Evolutionary conservation across 2,113 vertebrate species (phyloP).

Genomic region (Pituophis catenifer): DNA sequence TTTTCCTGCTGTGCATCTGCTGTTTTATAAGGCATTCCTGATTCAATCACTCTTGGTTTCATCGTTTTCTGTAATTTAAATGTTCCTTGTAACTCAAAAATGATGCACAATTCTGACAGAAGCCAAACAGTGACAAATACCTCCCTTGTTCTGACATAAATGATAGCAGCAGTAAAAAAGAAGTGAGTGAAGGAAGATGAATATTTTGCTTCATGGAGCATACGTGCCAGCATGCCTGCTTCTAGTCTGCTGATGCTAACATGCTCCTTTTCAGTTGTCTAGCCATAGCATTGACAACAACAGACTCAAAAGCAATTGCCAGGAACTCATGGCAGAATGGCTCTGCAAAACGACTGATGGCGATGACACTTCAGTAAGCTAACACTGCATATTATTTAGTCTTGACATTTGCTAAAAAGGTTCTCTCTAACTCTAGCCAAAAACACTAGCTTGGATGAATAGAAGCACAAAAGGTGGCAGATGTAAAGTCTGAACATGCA

Average conservation of each 20-base stretch:
- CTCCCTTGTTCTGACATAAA: neutral
- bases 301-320: neutral
- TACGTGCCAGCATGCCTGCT: neutral
- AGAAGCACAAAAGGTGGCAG: neutral
- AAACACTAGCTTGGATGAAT: neutral
- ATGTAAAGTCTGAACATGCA: neutral
- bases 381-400: neutral
- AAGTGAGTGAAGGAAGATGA: neutral
- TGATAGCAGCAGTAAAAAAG: conserved; percentile 18
- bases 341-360: neutral
- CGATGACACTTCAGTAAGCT: neutral
- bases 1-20: neutral
- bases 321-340: neutral
- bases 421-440: neutral
- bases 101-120: conserved; percentile 16
- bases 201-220: neutral
- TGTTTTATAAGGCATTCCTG: neutral
- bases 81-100: conserved; percentile 7
- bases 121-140: conserved; percentile 1
- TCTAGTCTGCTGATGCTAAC: neutral
- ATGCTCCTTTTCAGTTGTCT: neutral
- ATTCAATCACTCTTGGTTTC: conserved; percentile 11
- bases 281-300: conserved; percentile 6
- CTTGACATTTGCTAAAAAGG: neutral
- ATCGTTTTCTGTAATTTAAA: conserved; percentile 20